These are phyloP conservation scores for Propithecus deckenii DNA, from an alignment of 2,797 vertebrate genomes.

Conservation along the genomic window DNA sequence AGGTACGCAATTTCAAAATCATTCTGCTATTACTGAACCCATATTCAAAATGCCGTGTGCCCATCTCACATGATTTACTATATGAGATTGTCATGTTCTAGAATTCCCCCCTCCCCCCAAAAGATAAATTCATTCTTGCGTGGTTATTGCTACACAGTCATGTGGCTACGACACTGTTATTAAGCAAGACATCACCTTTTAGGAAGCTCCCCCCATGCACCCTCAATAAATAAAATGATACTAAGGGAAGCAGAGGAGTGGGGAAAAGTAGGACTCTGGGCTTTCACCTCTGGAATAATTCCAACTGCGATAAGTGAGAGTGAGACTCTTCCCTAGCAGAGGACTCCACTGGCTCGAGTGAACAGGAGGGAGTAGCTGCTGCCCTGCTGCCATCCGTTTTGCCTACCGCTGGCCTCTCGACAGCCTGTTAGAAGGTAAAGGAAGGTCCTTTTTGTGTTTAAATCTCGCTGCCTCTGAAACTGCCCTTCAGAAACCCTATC, in stretches of 20 bases:
- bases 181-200: background rate
- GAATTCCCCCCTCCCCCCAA: background rate
- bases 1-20: background rate
- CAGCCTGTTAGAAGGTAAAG: background rate
- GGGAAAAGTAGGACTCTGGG: fast-evolving
- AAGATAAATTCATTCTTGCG: background rate
- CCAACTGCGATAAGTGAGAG: background rate
- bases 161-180: background rate
- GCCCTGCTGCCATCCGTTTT: background rate
- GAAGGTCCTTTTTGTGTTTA: slow-evolving; percentile 53
- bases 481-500: slow-evolving; percentile 64
- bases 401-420: background rate
- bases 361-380: background rate
- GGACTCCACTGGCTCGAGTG: background rate
- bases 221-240: background rate
- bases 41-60: background rate
- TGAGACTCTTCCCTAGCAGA: background rate
- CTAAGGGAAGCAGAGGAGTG: background rate
- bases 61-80: background rate
- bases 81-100: background rate
- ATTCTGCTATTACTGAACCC: background rate
- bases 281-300: background rate
- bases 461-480: slow-evolving; percentile 39
- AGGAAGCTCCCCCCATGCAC: background rate
- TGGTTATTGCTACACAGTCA: background rate